Evolutionary conservation across 2,797 vertebrate genomes (phyloP).

Genomic region (Scarus forsteni): DNA sequence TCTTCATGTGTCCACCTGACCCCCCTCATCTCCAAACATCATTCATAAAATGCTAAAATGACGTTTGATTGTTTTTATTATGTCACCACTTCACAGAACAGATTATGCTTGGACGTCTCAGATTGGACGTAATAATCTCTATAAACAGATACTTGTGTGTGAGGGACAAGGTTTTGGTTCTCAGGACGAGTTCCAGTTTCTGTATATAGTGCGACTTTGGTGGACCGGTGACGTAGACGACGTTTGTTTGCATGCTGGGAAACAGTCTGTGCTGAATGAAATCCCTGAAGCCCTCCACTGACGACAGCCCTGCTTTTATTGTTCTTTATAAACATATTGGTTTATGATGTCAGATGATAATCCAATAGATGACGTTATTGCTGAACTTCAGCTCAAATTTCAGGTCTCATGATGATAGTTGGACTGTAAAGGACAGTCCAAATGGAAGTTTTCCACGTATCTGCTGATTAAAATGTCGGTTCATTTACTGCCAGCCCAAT

Average conservation of each 20-base stretch:
- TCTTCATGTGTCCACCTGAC: background rate
- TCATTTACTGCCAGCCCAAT: too few relatives aligned
- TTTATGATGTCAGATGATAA: background rate
- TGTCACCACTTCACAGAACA: background rate
- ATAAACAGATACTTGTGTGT: background rate
- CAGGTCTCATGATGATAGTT: background rate
- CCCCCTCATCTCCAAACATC: background rate
- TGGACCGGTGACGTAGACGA: background rate
- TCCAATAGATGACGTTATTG: background rate
- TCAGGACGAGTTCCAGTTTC: background rate
- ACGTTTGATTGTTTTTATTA: background rate
- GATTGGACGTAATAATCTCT: slow-evolving; percentile 4
- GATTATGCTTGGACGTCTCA: background rate
- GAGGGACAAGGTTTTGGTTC: background rate
- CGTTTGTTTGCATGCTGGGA: background rate
- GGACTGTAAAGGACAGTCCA: background rate
- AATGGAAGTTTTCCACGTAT: background rate
- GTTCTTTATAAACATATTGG: background rate
- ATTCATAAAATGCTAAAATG: background rate
- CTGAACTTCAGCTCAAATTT: background rate
- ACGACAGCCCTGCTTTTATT: background rate
- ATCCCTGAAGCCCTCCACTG: background rate
- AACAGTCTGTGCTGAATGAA: background rate
- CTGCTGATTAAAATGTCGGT: too few relatives aligned
- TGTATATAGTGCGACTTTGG: background rate